A percentile compares a stretch with the other conserved stretches of the same genome.
These are phyloP conservation scores for Diarsia mendica DNA, from an alignment of 2,888 invertebrate species.

Conservation along the genomic window DNA sequence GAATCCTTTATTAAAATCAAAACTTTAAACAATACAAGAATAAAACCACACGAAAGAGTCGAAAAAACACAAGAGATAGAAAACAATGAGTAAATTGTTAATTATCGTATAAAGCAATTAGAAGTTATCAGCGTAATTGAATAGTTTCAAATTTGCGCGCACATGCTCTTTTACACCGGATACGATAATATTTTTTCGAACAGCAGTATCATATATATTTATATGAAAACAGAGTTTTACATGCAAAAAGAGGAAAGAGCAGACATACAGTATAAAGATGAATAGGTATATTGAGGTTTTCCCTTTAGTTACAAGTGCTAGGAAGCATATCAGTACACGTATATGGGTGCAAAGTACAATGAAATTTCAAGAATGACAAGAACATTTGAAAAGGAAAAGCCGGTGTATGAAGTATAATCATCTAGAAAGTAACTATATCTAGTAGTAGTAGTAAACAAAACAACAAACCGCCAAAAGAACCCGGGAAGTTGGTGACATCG, in stretches of 20 bases:
- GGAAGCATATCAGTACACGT: not conserved
- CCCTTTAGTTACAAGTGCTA: not conserved
- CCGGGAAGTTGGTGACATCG: slow-evolving; percentile 82
- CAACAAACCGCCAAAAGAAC: slow-evolving; percentile 82
- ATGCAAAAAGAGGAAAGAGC: not conserved
- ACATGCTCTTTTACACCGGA: slow-evolving; percentile 51
- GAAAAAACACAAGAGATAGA: slow-evolving; percentile 18
- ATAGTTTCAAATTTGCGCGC: slow-evolving; percentile 57
- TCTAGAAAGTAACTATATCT: slow-evolving; percentile 1
- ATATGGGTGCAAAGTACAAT: slow-evolving; percentile 7
- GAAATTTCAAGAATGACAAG: not conserved
- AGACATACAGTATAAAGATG: not conserved
- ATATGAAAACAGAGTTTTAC: slow-evolving; percentile 15
- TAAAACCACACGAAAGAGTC: slow-evolving; percentile 12
- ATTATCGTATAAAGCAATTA: slow-evolving; percentile 18
- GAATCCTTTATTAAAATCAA: slow-evolving; percentile 20
- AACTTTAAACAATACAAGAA: slow-evolving; percentile 36
- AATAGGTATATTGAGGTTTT: slow-evolving; percentile 1
- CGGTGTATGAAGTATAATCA: not conserved
- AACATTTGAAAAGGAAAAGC: too few species aligned
- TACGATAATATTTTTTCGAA: slow-evolving; percentile 32
- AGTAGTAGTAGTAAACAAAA: slow-evolving; percentile 46
- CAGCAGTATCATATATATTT: slow-evolving; percentile 21
- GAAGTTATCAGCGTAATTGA: slow-evolving; percentile 51
- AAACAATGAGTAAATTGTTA: slow-evolving; percentile 24